Base-by-base conservation (phyloP, 2,888 invertebrate species). In the Rhopalosiphum nymphaeae region DNA sequence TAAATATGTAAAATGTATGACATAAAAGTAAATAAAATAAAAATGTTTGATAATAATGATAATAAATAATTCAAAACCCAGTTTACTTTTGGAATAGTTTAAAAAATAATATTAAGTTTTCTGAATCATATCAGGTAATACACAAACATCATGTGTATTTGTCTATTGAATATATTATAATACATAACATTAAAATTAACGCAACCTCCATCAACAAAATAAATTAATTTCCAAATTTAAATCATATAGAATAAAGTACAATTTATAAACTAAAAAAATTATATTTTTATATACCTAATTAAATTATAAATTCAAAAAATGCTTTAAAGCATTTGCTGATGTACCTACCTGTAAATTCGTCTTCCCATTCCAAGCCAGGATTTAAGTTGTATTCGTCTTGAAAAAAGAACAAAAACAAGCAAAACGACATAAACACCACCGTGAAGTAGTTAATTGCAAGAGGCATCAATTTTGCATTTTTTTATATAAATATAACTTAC, bases 311-410 rank as follows among this genome's bases (percentile, higher is more conserved):
- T 92, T n/a, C 56, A 89, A 89, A 36, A 94, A 94, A 92, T 92
- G 88, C 89, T 89, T 53, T 84, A 93, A 67, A 91, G 86, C 86
- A 94, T 94, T 94, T 85, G 89, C 92, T 94, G 93, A 96, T 96
- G 96, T 97, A 98, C 98, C 98, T 99, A 99, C 99, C 98, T 99
- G 98, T 98, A 97, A 99, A 99, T 97, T 99, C 99, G 98, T 99
- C 99, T 98, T 99, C 99, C 99, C 99, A 99, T 97, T 99, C 99
- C 98, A 99, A 98, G 98, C 98, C 98, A 97, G 98, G 98, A 98
- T 98, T 98, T 98, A 98, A 98, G 98, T 98, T 98, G 98, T 98
- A 98, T 97, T 98, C 98, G 97, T 98, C 98, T 98, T 98, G 98
- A 98, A 98, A 97, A 96, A 96, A 96, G 96, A 96, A 96, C 96